A percentile compares a stretch with the other conserved stretches of the same genome.
Evolutionary conservation across 2,888 invertebrate genomes (phyloP).

Genomic region (Hirudinaria manillensis): DNA sequence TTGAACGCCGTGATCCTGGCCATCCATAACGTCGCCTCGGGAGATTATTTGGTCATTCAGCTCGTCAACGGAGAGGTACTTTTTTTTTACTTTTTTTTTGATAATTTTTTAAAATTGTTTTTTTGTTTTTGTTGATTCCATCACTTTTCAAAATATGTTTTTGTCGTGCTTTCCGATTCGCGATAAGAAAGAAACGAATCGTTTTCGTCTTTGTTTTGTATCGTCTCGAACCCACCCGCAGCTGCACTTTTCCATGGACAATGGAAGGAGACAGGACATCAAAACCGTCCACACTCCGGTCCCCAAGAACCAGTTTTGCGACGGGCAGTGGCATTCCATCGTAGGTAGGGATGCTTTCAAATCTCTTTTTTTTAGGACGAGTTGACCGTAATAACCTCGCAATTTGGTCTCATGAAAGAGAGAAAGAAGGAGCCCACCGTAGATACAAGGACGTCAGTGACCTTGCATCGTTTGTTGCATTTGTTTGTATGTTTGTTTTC

Average conservation of each 20-base stretch:
- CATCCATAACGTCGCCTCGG: conserved; percentile 51
- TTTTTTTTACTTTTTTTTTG: conserved; percentile 60
- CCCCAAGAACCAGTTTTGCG: conserved; percentile 65
- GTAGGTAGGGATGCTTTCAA: conserved; percentile 48
- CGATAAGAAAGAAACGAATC: too few species aligned
- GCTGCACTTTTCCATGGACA: conserved; percentile 46
- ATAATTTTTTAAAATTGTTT: background rate
- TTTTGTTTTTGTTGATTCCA: background rate
- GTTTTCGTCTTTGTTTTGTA: background rate
- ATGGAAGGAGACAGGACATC: conserved; percentile 73
- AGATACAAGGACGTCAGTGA: too few species aligned
- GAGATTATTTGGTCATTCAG: conserved; percentile 78
- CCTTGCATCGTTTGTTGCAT: background rate
- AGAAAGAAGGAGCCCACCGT: too few species aligned
- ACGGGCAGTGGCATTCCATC: conserved; percentile 89
- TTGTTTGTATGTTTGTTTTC: conserved; percentile 26
- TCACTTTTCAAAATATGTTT: background rate
- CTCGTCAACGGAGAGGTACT: conserved; percentile 77
- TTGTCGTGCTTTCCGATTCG: too few species aligned
- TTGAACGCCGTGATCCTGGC: conserved; percentile 77
- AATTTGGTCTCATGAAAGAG: too few species aligned
- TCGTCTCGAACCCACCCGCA: background rate
- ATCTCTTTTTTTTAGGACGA: background rate
- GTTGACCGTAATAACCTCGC: too few species aligned
- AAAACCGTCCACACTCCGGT: conserved; percentile 62